These are phyloP conservation scores for Otus scops DNA, from an alignment of 2,797 vertebrate species.

Conservation along the genomic window DNA sequence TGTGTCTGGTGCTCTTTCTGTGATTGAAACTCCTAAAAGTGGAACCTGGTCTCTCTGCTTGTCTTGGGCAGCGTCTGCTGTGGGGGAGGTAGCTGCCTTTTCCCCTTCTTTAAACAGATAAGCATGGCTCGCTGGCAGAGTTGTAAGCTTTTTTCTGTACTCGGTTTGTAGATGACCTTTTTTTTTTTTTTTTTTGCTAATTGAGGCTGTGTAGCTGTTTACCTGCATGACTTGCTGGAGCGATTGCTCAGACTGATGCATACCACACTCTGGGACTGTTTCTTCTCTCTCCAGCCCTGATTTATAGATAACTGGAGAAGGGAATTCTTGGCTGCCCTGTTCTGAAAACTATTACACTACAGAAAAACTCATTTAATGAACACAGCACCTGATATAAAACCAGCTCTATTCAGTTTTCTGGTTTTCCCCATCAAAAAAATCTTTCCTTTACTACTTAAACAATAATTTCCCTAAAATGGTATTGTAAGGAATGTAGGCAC, in stretches of 20 bases:
- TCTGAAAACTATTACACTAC: not conserved
- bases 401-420: not conserved
- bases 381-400: not conserved
- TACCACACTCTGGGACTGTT: not conserved
- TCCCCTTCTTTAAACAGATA: not conserved
- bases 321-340: slow-evolving; percentile 15
- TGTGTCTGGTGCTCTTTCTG: not conserved
- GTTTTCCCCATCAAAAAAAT: not conserved
- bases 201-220: not conserved
- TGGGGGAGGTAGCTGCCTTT: not conserved
- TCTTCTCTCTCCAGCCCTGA: not conserved
- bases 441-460: not conserved
- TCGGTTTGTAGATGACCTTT: not conserved
- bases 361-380: not conserved
- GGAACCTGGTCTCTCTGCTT: not conserved
- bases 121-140: not conserved
- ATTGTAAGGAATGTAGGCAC: not conserved
- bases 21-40: not conserved
- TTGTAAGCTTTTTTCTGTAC: not conserved
- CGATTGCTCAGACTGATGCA: not conserved
- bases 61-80: not conserved
- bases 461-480: not conserved
- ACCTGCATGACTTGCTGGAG: not conserved
- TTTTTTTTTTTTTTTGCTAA: not conserved
- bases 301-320: slow-evolving; percentile 24